Percentiles rank a stretch among this genome's conserved stretches.
phyloP scores from a whole-genome alignment of 2,113 vertebrate genomes.

The Pagrus major region DNA sequence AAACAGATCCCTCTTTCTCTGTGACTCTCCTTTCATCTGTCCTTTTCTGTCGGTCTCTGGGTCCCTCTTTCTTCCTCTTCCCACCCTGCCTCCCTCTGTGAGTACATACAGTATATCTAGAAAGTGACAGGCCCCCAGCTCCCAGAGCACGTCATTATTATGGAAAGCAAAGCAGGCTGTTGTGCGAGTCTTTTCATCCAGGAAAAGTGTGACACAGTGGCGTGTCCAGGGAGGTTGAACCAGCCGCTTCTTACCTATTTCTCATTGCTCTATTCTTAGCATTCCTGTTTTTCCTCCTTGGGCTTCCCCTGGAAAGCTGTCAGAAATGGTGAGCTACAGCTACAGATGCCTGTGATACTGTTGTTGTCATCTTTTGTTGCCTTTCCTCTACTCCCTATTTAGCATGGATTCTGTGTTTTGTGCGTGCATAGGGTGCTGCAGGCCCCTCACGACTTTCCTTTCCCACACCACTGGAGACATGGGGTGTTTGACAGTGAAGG shows the following conservation, averaged over 20 bases:
- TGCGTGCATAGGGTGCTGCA: constrained; percentile 23
- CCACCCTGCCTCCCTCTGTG: constrained; percentile 26
- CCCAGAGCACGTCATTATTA: constrained; percentile 35
- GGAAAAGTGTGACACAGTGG: constrained; percentile 42
- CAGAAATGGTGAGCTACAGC: constrained; percentile 58
- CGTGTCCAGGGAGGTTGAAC: constrained; percentile 28
- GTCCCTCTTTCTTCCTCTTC: constrained; percentile 44
- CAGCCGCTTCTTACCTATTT: constrained; percentile 67
- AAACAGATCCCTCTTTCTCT: constrained; percentile 64
- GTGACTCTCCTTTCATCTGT: constrained; percentile 53
- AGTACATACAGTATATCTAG: constrained; percentile 42
- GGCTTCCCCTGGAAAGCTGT: constrained; percentile 71
- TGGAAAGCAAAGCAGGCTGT: constrained; percentile 46
- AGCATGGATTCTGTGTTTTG: constrained; percentile 35
- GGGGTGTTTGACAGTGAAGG: constrained; percentile 42
- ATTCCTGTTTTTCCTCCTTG: constrained; percentile 71
- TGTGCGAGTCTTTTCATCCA: constrained; percentile 31
- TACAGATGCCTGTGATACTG: constrained; percentile 26
- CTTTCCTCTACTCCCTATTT: constrained; percentile 60
- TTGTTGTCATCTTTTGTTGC: constrained; percentile 65
- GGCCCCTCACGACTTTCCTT: constrained; percentile 42
- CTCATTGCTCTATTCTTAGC: constrained; percentile 70
- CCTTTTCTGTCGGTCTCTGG: constrained; percentile 34
- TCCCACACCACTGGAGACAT: constrained; percentile 45
- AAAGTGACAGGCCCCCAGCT: constrained; percentile 34